These are phyloP conservation scores for Zaprionus tsacasi DNA, from an alignment of 1,140 invertebrate species.

Conservation along the genomic window DNA sequence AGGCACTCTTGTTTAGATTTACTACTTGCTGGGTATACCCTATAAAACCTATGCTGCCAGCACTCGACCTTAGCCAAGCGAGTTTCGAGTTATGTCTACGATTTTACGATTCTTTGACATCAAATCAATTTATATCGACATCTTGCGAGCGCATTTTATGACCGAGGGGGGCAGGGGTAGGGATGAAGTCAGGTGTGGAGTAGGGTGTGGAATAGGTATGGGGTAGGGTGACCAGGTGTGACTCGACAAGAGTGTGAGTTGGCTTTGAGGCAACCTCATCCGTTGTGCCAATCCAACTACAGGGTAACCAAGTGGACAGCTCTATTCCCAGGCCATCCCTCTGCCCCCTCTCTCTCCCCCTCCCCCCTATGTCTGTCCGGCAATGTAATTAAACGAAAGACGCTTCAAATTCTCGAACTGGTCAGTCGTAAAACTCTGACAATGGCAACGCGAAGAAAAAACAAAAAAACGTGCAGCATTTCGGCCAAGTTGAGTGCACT, in stretches of 20 bases:
- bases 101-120: slow-evolving; percentile 6
- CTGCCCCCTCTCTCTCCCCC: neutral
- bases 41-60: neutral
- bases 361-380: neutral
- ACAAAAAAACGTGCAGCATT: neutral
- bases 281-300: neutral
- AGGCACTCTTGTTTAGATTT: neutral
- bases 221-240: too few species aligned
- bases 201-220: neutral
- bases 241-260: neutral
- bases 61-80: neutral
- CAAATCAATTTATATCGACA: slow-evolving; percentile 7
- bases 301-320: neutral
- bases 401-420: slow-evolving; percentile 58
- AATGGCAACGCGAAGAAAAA: slow-evolving; percentile 27
- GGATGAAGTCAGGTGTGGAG: neutral
- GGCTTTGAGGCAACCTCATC: neutral
- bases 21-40: neutral
- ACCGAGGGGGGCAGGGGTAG: neutral
- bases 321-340: too few species aligned
- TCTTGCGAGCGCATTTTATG: neutral
- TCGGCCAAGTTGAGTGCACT: neutral
- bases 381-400: slow-evolving; percentile 65
- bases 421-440: slow-evolving; percentile 58
- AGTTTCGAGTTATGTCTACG: neutral